A percentile compares a stretch with the other conserved stretches of the same genome.
Evolutionary conservation across 1,140 invertebrate species (phyloP).

Genomic region (Anthonomus grandis): DNA sequence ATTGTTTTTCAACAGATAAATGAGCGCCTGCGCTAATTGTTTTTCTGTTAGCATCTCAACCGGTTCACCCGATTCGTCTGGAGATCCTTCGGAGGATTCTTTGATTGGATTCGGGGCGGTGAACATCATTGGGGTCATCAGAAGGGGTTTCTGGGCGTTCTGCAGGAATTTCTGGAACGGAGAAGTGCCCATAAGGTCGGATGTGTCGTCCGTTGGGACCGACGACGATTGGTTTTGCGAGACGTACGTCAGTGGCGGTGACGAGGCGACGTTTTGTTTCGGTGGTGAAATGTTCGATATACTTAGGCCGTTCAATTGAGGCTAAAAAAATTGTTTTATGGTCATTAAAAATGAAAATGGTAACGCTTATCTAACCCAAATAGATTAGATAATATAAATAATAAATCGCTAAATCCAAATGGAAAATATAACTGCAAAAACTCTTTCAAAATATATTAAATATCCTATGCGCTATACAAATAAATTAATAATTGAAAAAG

Average conservation of each 20-base stretch:
- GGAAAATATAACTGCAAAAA: no score
- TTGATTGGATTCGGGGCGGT: constrained; percentile 49
- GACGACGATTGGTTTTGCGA: constrained; percentile 41
- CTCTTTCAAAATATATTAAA: no score
- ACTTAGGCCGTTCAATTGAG: constrained; percentile 6
- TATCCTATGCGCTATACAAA: no score
- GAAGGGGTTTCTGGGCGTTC: constrained; percentile 61
- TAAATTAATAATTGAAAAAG: no score
- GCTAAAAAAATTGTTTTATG: constrained; percentile 1
- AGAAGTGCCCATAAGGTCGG: constrained; percentile 47
- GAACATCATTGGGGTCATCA: constrained; percentile 84
- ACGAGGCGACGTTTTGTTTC: constrained; percentile 31
- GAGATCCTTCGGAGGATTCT: constrained; percentile 10
- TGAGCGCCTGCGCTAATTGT: constrained; percentile 83
- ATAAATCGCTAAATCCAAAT: no score
- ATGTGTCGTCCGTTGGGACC: constrained; percentile 29
- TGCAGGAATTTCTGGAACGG: constrained; percentile 52
- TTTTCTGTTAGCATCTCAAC: constrained; percentile 76
- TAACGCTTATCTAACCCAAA: no score
- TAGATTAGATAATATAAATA: no score
- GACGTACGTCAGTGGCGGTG: constrained; percentile 51
- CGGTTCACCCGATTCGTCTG: constrained; percentile 27
- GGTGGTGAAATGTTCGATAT: constrained; percentile 11
- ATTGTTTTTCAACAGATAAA: constrained; percentile 83
- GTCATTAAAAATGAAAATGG: no score